A percentile compares a stretch with the other conserved stretches of the same genome.
Evolutionary conservation across 2,113 vertebrate genomes (phyloP).

Genomic region (Fregata magnificens): DNA sequence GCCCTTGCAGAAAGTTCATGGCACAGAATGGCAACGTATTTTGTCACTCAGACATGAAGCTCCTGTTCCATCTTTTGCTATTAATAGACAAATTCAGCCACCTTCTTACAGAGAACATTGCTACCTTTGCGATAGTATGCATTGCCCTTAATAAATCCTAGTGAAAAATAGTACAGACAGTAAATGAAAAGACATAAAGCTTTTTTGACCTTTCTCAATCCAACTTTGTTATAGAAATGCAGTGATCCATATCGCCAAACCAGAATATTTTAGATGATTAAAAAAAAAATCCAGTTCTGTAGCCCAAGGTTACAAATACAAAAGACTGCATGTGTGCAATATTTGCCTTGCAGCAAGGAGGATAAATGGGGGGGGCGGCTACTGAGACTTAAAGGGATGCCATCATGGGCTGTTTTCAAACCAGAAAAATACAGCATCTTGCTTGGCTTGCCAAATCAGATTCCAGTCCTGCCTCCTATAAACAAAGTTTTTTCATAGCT

Average conservation of each 20-base stretch:
- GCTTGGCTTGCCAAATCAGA: background rate
- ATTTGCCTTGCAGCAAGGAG: background rate
- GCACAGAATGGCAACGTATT: background rate
- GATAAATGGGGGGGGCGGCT: background rate
- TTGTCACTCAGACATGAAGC: background rate
- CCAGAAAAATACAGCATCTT: background rate
- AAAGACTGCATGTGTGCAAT: fast-evolving
- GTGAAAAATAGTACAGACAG: background rate
- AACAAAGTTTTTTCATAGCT: background rate
- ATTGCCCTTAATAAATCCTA: background rate
- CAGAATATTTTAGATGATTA: background rate
- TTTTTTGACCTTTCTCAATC: background rate
- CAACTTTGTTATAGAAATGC: background rate
- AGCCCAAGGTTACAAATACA: background rate
- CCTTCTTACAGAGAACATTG: background rate
- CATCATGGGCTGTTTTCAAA: background rate
- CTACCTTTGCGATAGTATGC: background rate
- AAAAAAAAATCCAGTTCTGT: background rate
- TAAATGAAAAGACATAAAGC: background rate
- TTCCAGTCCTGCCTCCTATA: background rate
- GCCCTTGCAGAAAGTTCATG: background rate
- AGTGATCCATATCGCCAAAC: background rate
- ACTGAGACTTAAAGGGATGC: background rate
- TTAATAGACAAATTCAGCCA: background rate
- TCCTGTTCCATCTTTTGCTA: background rate